Base-by-base conservation (phyloP, 2,113 vertebrate genomes). In the Lepus europaeus region DNA sequence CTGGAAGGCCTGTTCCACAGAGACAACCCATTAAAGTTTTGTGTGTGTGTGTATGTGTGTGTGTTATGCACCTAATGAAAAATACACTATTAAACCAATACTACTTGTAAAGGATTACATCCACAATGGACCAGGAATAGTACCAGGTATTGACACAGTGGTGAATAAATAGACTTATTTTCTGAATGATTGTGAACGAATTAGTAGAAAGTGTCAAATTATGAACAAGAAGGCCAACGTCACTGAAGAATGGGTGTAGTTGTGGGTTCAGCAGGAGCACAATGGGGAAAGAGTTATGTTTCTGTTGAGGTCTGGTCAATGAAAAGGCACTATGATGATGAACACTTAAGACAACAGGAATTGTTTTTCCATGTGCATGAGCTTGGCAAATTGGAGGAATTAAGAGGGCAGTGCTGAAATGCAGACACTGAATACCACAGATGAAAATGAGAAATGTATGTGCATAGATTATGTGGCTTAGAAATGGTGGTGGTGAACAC, bases 151-250 rank as follows among this genome's bases (percentile, higher is more conserved):
- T 59, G 19, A 83, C 33, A 63, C 16, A 83, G 31, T 39, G 7
- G 3, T 87, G 39, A 56, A 64, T 59, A 66, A 33, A 36, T 25
- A 69, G 14, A 76, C 25, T 80, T 82, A 3, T 89, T 94, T 95
- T 51, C 33, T 61, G 4, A 31, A 90, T 61, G 33, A 31, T 64
- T 66, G 2, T 73, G 72, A 90, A 80, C 5, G 85, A 17, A 22
- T 13, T 79, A 53, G 6, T 87, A 31, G 49, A 90, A 85, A 79
- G 61, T 70, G 20, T 53, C 31, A 73, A 45, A 7, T 73, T 70
- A 39, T 89, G 29, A n/a, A 20, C 45, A 49, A 61, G 17, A 51
- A 39, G 31, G 25, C 19, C 16, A 17, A 61, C 16, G 53, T 5
- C 20, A 45, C 29, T 9, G 19, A 56, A 9, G 36, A 16, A 86